Conservation (phyloP, 2,113 vertebrate species). For the Podiceps cristatus region DNA sequence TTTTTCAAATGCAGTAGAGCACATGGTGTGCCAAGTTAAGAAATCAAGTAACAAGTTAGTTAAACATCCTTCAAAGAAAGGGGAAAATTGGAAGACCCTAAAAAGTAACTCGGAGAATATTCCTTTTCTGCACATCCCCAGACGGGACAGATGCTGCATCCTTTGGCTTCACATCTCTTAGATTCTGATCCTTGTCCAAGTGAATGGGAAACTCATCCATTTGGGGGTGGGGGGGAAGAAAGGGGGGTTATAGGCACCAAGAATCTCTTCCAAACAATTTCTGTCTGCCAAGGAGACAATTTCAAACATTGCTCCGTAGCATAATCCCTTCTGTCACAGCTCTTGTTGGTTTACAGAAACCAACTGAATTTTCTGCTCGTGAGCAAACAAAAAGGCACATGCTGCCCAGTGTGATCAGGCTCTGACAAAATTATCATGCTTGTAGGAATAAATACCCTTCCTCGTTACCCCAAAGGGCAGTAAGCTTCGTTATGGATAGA, state of each 20-base stretch:
- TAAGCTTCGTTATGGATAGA: not conserved
- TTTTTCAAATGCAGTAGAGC: not conserved
- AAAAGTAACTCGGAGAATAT: slow-evolving; percentile 30
- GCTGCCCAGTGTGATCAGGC: not conserved
- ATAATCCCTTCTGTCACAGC: not conserved
- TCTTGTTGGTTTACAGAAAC: slow-evolving; percentile 12
- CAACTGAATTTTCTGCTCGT: not conserved
- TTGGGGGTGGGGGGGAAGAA: not conserved
- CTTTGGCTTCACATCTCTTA: slow-evolving; percentile 26
- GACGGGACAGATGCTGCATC: slow-evolving; percentile 42
- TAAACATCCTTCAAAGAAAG: not conserved
- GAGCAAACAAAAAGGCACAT: not conserved
- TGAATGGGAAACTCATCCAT: slow-evolving; percentile 54
- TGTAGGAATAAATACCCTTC: not conserved
- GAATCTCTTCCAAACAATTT: slow-evolving; percentile 22
- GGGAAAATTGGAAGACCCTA: not conserved
- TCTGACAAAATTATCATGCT: not conserved
- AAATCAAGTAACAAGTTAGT: slow-evolving; percentile 9
- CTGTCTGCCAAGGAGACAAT: slow-evolving; percentile 7
- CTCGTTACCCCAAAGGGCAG: not conserved
- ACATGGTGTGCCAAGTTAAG: not conserved
- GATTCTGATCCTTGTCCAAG: slow-evolving; percentile 36
- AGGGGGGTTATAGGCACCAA: not conserved
- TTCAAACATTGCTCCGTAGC: slow-evolving; percentile 18
- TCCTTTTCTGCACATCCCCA: slow-evolving; percentile 16